These are phyloP conservation scores for Tragelaphus oryx DNA, from an alignment of 2,797 vertebrate genomes.

Conservation along the genomic window DNA sequence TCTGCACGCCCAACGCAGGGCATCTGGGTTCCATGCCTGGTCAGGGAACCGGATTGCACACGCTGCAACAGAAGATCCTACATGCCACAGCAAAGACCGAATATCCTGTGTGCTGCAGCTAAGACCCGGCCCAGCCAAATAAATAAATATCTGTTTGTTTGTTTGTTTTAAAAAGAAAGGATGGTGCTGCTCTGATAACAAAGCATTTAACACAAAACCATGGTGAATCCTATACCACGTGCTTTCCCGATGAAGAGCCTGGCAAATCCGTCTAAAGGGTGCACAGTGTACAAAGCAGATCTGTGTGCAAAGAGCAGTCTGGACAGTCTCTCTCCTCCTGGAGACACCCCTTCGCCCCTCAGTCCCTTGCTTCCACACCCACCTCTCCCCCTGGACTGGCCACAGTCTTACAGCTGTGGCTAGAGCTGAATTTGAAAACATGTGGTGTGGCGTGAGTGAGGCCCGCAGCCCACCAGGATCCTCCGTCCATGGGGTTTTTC, in stretches of 20 bases:
- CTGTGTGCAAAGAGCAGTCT: background rate
- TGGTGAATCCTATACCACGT: accelerated
- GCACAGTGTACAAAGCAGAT: accelerated
- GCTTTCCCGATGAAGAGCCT: background rate
- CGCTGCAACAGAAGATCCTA: accelerated
- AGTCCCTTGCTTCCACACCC: accelerated
- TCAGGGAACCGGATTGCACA: background rate
- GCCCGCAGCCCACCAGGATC: no score
- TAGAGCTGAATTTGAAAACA: background rate
- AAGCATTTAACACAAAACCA: background rate
- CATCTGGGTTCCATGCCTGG: background rate
- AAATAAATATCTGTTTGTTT: background rate
- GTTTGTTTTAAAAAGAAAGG: background rate
- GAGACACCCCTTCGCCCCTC: accelerated
- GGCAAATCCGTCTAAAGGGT: accelerated
- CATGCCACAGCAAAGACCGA: background rate
- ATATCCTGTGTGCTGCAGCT: background rate
- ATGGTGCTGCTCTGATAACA: background rate
- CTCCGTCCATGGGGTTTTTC: no score
- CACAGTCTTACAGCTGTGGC: no score
- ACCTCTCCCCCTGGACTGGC: no score
- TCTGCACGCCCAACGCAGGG: background rate
- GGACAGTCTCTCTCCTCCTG: no score
- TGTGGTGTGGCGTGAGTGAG: accelerated
- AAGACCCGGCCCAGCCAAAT: background rate